These are phyloP conservation scores for Enchytraeus crypticus DNA, from an alignment of 2,888 invertebrate genomes.

Conservation along the genomic window DNA sequence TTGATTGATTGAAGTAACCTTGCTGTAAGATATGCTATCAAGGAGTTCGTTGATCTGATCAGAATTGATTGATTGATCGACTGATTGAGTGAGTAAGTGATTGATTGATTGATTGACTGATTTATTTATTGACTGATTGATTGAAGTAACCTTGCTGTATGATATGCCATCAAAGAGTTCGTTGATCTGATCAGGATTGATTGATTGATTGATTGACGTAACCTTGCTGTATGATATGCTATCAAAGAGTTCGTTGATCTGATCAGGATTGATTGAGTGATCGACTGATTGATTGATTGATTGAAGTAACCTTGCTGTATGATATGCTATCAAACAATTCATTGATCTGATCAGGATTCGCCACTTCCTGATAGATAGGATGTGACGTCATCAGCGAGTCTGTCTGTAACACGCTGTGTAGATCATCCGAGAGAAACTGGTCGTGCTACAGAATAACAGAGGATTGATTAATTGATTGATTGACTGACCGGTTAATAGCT, in stretches of 20 bases:
- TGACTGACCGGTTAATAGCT: no score
- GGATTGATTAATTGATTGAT: background rate
- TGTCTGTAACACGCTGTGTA: slow-evolving; percentile 64
- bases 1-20: no score
- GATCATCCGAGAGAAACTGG: slow-evolving; percentile 63
- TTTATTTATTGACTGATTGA: no score
- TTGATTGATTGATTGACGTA: background rate
- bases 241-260: slow-evolving; percentile 86
- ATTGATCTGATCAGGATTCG: slow-evolving; percentile 78
- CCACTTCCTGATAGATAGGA: slow-evolving; percentile 77
- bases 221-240: slow-evolving; percentile 80
- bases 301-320: slow-evolving; percentile 68
- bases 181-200: slow-evolving; percentile 74
- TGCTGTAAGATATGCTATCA: slow-evolving; percentile 79
- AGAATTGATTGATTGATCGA: slow-evolving; percentile 55
- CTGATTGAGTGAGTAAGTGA: no score
- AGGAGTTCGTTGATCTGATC: slow-evolving; percentile 85
- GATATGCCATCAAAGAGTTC: slow-evolving; percentile 83
- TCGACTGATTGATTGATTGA: slow-evolving; percentile 49
- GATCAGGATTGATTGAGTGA: slow-evolving; percentile 71
- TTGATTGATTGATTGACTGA: no score
- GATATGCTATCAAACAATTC: slow-evolving; percentile 83
- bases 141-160: slow-evolving; percentile 68
- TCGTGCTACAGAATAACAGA: slow-evolving; percentile 57
- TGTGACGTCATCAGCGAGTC: slow-evolving; percentile 77